These are phyloP conservation scores for Drosophila siamana DNA, from an alignment of 2,888 invertebrate genomes.

Conservation along the genomic window DNA sequence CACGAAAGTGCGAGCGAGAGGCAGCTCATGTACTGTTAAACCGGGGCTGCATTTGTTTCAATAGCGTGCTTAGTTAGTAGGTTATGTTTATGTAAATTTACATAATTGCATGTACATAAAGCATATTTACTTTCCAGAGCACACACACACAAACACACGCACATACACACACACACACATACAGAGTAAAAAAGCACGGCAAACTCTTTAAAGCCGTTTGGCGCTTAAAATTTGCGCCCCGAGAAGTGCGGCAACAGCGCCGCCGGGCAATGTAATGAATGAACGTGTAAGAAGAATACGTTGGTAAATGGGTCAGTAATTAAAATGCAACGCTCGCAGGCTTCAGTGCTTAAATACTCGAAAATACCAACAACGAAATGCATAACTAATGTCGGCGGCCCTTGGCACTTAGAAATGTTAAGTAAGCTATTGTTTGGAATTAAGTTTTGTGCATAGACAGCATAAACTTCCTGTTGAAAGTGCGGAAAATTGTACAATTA, in stretches of 20 bases:
- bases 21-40: conserved; percentile 23
- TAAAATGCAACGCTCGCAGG: conserved; percentile 63
- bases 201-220: conserved; percentile 40
- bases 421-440: neutral
- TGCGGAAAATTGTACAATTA: too few species aligned
- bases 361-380: conserved; percentile 14
- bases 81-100: conserved; percentile 81
- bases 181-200: neutral
- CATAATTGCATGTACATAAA: conserved; percentile 69
- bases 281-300: conserved; percentile 39
- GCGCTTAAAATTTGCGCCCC: conserved; percentile 37
- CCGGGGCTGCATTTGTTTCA: conserved; percentile 68
- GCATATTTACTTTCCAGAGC: conserved; percentile 36
- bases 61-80: conserved; percentile 81
- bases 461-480: neutral
- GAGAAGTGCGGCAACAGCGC: conserved; percentile 66
- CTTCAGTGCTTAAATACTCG: conserved; percentile 36
- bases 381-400: neutral
- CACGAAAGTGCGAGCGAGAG: conserved; percentile 7
- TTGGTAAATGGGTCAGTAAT: conserved; percentile 74
- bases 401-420: neutral
- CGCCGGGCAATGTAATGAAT: conserved; percentile 28
- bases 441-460: neutral
- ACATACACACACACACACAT: too few species aligned
- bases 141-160: too few species aligned